Evolutionary conservation across 2,888 invertebrate genomes (phyloP), one percentile per base, ranked within the genome.

Genomic region (Agrochola lota): DNA sequence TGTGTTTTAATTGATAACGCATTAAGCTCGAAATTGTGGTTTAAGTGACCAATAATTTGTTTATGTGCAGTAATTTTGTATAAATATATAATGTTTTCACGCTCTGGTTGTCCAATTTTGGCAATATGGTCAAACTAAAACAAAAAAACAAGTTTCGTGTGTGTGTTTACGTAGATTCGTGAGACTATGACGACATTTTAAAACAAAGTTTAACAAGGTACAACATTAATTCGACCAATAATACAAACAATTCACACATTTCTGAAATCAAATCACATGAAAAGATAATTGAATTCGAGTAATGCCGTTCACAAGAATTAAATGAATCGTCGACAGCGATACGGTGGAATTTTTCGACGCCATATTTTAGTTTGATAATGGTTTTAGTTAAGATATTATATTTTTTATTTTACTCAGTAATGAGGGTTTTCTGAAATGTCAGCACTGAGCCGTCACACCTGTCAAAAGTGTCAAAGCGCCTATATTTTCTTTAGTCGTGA

Each of bases 1-100:
- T n/a, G 66, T 79, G 73, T 79, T 72, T 52, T n/a, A 60, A 67
- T 15, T 63, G 81, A 83, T 82, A 83, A 77, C 26, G 26, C 9
- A 71, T 73, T 78, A 46, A 77, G 43, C 59, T 43, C 8, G n/a
- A 67, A 71, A 78, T 62, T 71, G 81, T 26, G 81, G 83, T 73
- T 70, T 59, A 70, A 52, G 20, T 67, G 30, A 35, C 15, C 70
- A 67, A 46, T 70, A 70, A 57, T 67, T 49, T 57, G 46, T 76
- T 55, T 63, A 74, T 75, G 52, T 66, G 43, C 75, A 30, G 46
- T 55, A 20, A 64, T 69, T 80, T 74, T 59, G 30, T n/a, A n/a
- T n/a, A n/a, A n/a, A n/a, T n/a, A n/a, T n/a, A n/a, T n/a, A n/a
- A n/a, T n/a, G n/a, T n/a, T n/a, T 57, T 12, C 4, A 52, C 6